Conservation (phyloP, 2,888 invertebrate species). For the Acleris emargana region DNA sequence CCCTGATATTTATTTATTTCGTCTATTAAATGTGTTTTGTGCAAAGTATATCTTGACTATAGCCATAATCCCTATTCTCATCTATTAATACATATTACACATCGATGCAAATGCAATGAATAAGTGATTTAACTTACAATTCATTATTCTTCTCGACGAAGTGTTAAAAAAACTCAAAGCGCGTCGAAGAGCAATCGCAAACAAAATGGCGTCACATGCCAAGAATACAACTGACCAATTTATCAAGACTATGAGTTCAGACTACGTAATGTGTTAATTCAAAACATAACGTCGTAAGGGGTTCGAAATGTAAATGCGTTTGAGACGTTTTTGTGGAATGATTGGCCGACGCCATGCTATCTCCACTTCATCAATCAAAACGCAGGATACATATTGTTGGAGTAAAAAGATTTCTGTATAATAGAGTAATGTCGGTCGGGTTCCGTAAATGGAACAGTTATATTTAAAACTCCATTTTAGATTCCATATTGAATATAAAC, state of each 20-base stretch:
- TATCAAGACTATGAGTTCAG: constrained; percentile 65
- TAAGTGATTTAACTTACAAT: constrained; percentile 9
- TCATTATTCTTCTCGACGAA: constrained; percentile 15
- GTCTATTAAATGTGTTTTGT: too few relatives aligned
- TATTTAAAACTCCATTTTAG: too few relatives aligned
- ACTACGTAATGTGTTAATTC: constrained; percentile 54
- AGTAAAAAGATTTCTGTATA: constrained; percentile 56
- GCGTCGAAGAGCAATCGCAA: constrained; percentile 61
- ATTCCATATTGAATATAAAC: too few relatives aligned
- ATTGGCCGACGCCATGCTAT: constrained; percentile 59
- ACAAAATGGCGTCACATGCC: constrained; percentile 55
- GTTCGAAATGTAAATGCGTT: not conserved
- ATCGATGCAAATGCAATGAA: not conserved
- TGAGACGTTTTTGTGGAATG: constrained; percentile 4
- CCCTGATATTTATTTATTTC: too few relatives aligned
- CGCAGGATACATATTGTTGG: constrained; percentile 76
- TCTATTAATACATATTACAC: not conserved
- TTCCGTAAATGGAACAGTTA: constrained; percentile 1
- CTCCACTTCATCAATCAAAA: constrained; percentile 75
- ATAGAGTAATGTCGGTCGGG: constrained; percentile 11
- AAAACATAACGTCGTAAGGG: constrained; percentile 11
- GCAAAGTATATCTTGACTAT: too few relatives aligned
- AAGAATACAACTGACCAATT: constrained; percentile 69
- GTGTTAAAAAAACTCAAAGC: constrained; percentile 31
- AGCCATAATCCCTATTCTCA: not conserved